Evolutionary conservation across 2,113 vertebrate species (phyloP).

Genomic region (Muscicapa adusta): DNA sequence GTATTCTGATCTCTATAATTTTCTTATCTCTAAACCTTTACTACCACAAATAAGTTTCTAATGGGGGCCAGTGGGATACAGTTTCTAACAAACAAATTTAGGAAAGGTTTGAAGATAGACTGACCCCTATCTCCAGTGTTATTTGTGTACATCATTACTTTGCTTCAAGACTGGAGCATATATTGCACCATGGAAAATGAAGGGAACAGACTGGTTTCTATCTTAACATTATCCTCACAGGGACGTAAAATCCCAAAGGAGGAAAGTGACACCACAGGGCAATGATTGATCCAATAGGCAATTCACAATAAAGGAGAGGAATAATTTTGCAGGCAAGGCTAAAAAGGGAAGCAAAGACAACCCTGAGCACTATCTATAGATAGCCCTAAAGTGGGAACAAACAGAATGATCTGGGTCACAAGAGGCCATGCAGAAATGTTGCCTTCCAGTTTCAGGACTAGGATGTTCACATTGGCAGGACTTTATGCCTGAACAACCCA

Average conservation of each 20-base stretch:
- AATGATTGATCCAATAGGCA: not conserved
- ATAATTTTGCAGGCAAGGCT: not conserved
- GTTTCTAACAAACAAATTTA: not conserved
- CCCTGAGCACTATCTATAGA: not conserved
- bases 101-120: not conserved
- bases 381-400: not conserved
- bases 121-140: not conserved
- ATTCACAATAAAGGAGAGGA: not conserved
- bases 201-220: not conserved
- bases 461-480: not conserved
- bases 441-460: not conserved
- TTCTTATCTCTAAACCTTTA: not conserved
- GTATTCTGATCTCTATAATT: not conserved
- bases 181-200: not conserved
- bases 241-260: not conserved
- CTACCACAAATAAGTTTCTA: not conserved
- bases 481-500: not conserved
- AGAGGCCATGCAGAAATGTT: not conserved
- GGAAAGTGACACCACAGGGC: not conserved
- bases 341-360: not conserved
- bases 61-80: not conserved
- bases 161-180: not conserved
- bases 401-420: not conserved
- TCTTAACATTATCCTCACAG: not conserved
- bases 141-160: not conserved